These are phyloP conservation scores for Eunapius fragilis DNA, from an alignment of 37 sponge, comb jelly and placozoan species.

Conservation along the genomic window DNA sequence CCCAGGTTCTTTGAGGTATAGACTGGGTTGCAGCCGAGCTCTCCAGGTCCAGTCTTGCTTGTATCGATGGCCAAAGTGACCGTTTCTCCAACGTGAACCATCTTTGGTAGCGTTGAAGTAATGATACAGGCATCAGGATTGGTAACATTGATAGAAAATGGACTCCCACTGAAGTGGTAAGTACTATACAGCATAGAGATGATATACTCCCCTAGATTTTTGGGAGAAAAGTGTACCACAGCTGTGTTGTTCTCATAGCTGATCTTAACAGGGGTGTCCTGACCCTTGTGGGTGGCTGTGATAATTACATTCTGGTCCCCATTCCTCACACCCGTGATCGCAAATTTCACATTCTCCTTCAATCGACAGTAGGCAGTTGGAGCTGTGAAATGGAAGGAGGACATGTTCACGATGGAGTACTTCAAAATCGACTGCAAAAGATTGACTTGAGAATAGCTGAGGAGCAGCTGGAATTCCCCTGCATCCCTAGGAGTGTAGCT, in stretches of 20 bases:
- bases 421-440: conserved; percentile 44
- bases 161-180: conserved; percentile 73
- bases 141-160: conserved; percentile 62
- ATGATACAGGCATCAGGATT: conserved; percentile 63
- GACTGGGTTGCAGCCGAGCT: conserved; percentile 23
- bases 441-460: conserved; percentile 49
- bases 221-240: conserved; percentile 63
- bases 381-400: conserved; percentile 35
- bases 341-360: conserved; percentile 67
- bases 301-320: conserved; percentile 45
- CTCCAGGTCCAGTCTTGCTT: conserved; percentile 63
- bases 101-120: conserved; percentile 13
- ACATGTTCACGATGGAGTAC: conserved; percentile 42
- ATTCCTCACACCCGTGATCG: conserved; percentile 50
- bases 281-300: conserved; percentile 40
- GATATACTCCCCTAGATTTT: conserved; percentile 62
- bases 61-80: conserved; percentile 29
- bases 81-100: conserved; percentile 50
- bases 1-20: conserved; percentile 4
- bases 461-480: conserved; percentile 53
- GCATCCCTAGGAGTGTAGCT: conserved; percentile 35
- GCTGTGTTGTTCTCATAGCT: conserved; percentile 21
- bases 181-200: conserved; percentile 51
- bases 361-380: conserved; percentile 55
- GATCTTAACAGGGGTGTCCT: conserved; percentile 54